Evolutionary conservation across 2,888 invertebrate species (phyloP), one percentile per base, ranked within the genome.

Genomic region (Pristionchus exspectatus): DNA sequence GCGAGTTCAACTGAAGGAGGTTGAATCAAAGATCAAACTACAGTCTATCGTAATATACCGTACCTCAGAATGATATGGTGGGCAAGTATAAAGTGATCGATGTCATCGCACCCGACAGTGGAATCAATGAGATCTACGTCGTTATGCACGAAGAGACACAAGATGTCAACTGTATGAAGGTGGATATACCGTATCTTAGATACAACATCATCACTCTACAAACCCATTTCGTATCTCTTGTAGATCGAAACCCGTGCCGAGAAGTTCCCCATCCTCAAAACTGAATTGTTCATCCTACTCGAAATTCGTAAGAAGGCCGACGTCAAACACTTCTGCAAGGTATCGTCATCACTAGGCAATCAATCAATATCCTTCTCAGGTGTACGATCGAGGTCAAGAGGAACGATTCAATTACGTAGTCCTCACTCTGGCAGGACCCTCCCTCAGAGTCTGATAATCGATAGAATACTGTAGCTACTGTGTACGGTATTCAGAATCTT

Each of bases 341-440:
- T 69, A 69, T 21, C 59, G 59, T 59, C 56, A 59, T 59, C 56
- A 59, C 33, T 59, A 50, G 4, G 2, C 59, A 66, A 63, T 86
- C 63, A 21, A 33, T 38, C 50, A 16, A 44, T 14, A 44, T 9
- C 44, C n/a, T 9, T 38, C 10, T 24, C 54, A 89, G 89, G 72
- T 89, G 30, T 89, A 84, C 50, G 89, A 89, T 44, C 44, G 69
- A 14, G 69, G 69, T 38, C 87, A 87, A 38, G 72, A 50, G 50
- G 87, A 90, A 16, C 63, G 87, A 10, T 81, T 87, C 81, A 90
- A 90, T 83, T 90, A 56, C 72, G 63, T 87, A 21, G 83, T 87
- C 24, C 87, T 87, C 72, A 87, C 90, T 21, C 90, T 90, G 69
- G 81, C 83, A 30, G 90, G 90, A 50, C 90, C 87, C 4, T 90